phyloP scores from a whole-genome alignment of 2,888 invertebrate species.

The Cloeon dipterum region DNA sequence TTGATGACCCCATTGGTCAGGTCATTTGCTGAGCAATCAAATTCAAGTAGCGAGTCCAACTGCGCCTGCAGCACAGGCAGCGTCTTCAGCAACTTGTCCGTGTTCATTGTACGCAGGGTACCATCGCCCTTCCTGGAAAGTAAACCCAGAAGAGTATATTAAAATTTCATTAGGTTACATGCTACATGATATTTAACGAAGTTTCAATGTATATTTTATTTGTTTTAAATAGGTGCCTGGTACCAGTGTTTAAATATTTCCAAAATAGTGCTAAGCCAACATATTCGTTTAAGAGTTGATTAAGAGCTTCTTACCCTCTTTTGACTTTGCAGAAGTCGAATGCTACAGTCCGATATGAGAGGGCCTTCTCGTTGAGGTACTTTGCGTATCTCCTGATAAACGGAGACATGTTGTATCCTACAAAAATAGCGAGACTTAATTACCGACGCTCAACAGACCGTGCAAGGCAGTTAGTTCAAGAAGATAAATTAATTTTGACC shows the following conservation, averaged over 20 bases:
- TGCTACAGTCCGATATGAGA: constrained; percentile 94
- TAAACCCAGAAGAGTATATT: constrained; percentile 7
- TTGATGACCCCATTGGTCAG: constrained; percentile 97
- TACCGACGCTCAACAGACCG: background rate
- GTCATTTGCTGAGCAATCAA: constrained; percentile 91
- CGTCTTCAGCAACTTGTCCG: constrained; percentile 91
- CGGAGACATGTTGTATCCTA: constrained; percentile 98
- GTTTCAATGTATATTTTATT: too few relatives aligned
- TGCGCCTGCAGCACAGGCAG: constrained; percentile 88
- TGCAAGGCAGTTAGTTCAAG: background rate
- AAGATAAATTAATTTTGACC: too few relatives aligned
- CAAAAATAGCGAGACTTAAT: constrained; percentile 10
- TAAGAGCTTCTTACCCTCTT: constrained; percentile 88
- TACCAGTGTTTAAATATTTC: too few relatives aligned
- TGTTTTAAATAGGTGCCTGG: too few relatives aligned
- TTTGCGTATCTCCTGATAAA: constrained; percentile 97
- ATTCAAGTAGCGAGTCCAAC: constrained; percentile 85
- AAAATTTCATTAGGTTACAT: too few relatives aligned
- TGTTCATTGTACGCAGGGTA: constrained; percentile 86
- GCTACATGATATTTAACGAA: too few relatives aligned
- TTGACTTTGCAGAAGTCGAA: constrained; percentile 99
- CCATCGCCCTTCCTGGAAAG: constrained; percentile 81
- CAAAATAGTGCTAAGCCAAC: too few relatives aligned
- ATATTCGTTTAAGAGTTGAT: too few relatives aligned
- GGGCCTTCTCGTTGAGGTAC: constrained; percentile 97